phyloP scores from a whole-genome alignment of 2,888 invertebrate genomes.

The Alviniconcha strummeri region DNA sequence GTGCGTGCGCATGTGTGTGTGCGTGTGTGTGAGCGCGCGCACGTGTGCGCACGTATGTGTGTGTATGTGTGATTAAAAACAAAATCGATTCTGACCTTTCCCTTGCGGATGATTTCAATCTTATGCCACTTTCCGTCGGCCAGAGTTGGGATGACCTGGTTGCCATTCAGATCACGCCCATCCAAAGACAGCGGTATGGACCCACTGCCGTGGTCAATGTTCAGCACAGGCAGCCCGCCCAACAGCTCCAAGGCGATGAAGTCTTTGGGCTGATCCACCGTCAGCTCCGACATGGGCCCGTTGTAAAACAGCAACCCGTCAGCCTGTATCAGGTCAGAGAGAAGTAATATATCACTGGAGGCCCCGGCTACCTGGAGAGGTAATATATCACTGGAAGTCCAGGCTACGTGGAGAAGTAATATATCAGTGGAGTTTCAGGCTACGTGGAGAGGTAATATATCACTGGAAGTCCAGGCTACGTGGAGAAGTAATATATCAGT shows the following conservation, averaged over 20 bases:
- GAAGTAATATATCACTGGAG: too few species aligned
- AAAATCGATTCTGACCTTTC: too few species aligned
- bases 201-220: slow-evolving; percentile 91
- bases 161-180: slow-evolving; percentile 53
- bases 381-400: too few species aligned
- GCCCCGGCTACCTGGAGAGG: too few species aligned
- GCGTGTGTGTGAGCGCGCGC: neutral
- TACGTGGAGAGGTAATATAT: too few species aligned
- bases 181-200: slow-evolving; percentile 83
- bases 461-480: too few species aligned
- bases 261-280: slow-evolving; percentile 76
- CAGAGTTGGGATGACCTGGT: slow-evolving; percentile 39
- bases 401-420: too few species aligned
- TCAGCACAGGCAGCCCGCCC: slow-evolving; percentile 90
- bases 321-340: slow-evolving; percentile 1
- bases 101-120: slow-evolving; percentile 85
- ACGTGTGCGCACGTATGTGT: neutral
- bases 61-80: neutral
- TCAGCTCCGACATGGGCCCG: neutral
- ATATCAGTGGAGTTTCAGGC: too few species aligned
- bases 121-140: slow-evolving; percentile 93
- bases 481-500: too few species aligned
- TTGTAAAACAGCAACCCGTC: slow-evolving; percentile 29
- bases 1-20: neutral
- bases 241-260: slow-evolving; percentile 95